Evolutionary conservation across 2,113 vertebrate species (phyloP).

Genomic region (Planiliza haematocheilus): DNA sequence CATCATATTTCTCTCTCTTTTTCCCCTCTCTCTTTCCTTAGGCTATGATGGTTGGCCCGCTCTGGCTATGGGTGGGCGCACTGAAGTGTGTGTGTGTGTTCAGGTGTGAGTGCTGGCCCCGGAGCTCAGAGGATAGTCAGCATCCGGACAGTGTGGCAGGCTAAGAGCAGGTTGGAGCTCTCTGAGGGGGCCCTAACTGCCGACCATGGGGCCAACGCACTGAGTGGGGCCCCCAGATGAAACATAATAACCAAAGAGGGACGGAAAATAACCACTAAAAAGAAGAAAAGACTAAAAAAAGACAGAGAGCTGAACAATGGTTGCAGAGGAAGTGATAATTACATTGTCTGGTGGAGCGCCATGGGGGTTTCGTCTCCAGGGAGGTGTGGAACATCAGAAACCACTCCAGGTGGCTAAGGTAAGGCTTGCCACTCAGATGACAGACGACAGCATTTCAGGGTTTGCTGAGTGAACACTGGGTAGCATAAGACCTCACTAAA

Average conservation of each 20-base stretch:
- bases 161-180: slow-evolving; percentile 66
- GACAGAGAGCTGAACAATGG: slow-evolving; percentile 78
- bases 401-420: slow-evolving; percentile 99
- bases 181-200: slow-evolving; percentile 67
- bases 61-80: slow-evolving; percentile 54
- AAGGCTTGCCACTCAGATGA: slow-evolving; percentile 55
- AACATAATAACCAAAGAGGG: slow-evolving; percentile 40
- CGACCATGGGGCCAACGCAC: slow-evolving; percentile 75
- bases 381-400: slow-evolving; percentile 93
- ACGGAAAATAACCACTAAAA: slow-evolving; percentile 37
- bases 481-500: not conserved
- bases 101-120: slow-evolving; percentile 65
- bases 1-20: slow-evolving; percentile 54
- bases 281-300: slow-evolving; percentile 28
- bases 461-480: slow-evolving; percentile 12
- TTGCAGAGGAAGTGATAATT: slow-evolving; percentile 91
- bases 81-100: slow-evolving; percentile 49
- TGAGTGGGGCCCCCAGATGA: slow-evolving; percentile 67
- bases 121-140: slow-evolving; percentile 67
- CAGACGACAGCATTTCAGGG: slow-evolving; percentile 1
- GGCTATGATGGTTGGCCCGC: slow-evolving; percentile 61
- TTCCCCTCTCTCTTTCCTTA: slow-evolving; percentile 50
- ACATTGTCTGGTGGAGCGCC: slow-evolving; percentile 94
- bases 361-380: slow-evolving; percentile 98
- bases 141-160: slow-evolving; percentile 59